These are phyloP conservation scores for Ictidomys tridecemlineatus DNA, from an alignment of 2,113 vertebrate genomes.

Conservation along the genomic window DNA sequence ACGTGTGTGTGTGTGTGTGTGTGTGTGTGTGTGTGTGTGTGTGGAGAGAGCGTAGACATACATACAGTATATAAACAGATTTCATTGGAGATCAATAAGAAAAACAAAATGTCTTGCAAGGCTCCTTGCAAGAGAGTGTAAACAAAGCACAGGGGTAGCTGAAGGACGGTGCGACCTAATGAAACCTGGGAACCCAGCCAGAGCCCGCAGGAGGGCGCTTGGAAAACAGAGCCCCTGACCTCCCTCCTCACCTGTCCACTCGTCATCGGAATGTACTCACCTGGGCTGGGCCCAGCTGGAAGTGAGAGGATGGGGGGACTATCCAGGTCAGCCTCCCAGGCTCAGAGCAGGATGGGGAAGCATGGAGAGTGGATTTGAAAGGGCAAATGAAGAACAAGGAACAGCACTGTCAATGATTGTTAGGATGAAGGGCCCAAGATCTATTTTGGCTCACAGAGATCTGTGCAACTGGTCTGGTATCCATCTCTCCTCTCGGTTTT, in stretches of 20 bases:
- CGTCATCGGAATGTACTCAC: fast-evolving
- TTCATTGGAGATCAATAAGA: not conserved
- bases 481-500: not conserved
- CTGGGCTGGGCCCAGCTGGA: not conserved
- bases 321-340: not conserved
- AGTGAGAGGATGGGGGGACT: not conserved
- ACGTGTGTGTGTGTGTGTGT: not conserved
- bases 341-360: not conserved
- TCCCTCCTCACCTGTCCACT: not conserved
- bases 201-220: fast-evolving
- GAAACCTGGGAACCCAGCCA: not conserved
- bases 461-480: not conserved
- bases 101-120: not conserved
- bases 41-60: not conserved
- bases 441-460: not conserved
- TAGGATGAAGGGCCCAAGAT: not conserved
- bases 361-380: not conserved
- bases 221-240: not conserved
- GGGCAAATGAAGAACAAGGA: not conserved
- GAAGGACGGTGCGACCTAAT: not conserved
- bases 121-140: not conserved
- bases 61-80: not conserved
- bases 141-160: not conserved
- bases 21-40: not conserved
- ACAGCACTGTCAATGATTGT: not conserved